Evolutionary conservation across 2,113 vertebrate genomes (phyloP).

Genomic region (Dunckerocampus dactyliophorus): DNA sequence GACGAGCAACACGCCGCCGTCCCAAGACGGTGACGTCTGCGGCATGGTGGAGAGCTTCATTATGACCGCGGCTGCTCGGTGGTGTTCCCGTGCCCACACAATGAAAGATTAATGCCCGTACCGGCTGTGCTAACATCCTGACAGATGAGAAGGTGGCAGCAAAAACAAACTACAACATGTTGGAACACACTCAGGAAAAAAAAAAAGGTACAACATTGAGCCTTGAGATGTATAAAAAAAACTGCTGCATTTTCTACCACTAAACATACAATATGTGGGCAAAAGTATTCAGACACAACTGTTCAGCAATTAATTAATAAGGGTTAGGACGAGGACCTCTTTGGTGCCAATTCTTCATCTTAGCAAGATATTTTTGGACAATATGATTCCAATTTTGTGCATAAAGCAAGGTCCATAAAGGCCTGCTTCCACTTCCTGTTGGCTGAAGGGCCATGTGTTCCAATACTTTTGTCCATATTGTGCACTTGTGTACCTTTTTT

Average conservation of each 20-base stretch:
- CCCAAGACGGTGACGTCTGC: slow-evolving; percentile 57
- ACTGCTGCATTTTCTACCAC: too few species aligned
- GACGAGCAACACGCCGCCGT: slow-evolving; percentile 52
- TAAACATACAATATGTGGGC: neutral
- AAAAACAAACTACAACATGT: neutral
- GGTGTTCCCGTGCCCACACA: slow-evolving; percentile 54
- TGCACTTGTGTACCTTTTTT: too few species aligned
- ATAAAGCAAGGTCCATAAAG: too few species aligned
- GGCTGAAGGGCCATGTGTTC: too few species aligned
- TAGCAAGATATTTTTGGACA: too few species aligned
- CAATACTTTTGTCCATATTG: too few species aligned
- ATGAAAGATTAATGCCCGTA: slow-evolving; percentile 67
- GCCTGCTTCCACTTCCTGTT: too few species aligned
- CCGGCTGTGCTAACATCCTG: slow-evolving; percentile 59
- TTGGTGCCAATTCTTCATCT: neutral
- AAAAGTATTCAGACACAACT: neutral
- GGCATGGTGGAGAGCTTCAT: slow-evolving; percentile 63
- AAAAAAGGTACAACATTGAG: too few species aligned
- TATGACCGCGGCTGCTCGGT: slow-evolving; percentile 63
- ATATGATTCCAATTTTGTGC: too few species aligned
- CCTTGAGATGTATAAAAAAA: too few species aligned
- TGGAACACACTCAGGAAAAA: neutral
- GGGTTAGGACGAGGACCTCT: neutral
- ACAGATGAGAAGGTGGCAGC: slow-evolving; percentile 17
- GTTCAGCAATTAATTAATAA: neutral